Percentiles rank a stretch among this genome's conserved stretches.
phyloP scores from a whole-genome alignment of 1,140 invertebrate species.

The Leptestheria dahalacensis region DNA sequence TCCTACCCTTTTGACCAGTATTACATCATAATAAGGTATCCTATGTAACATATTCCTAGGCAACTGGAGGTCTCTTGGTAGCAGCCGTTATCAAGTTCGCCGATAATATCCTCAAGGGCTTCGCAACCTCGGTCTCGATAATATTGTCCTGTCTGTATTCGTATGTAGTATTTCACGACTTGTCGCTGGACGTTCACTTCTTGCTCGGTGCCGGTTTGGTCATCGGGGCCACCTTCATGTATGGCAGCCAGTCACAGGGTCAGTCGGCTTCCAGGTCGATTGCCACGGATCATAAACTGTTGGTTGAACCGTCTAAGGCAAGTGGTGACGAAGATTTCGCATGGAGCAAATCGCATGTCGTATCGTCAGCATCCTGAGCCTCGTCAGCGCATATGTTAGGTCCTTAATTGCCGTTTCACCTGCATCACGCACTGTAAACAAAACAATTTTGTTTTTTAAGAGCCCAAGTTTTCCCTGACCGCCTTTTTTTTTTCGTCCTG shows the following conservation, averaged over 20 bases:
- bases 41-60: constrained; percentile 17
- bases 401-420: too few species aligned
- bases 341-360: not conserved
- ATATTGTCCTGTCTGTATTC: constrained; percentile 41
- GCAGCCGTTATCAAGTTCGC: constrained; percentile 40
- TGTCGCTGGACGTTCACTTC: constrained; percentile 33
- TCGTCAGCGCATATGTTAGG: too few species aligned
- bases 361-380: too few species aligned
- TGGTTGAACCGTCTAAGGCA: not conserved
- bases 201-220: constrained; percentile 34
- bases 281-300: not conserved
- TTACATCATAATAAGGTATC: not conserved
- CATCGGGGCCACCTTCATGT: constrained; percentile 36
- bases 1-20: too few species aligned
- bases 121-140: constrained; percentile 39
- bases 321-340: not conserved
- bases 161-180: constrained; percentile 37
- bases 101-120: constrained; percentile 40
- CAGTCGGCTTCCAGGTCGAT: not conserved
- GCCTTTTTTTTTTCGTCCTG: too few species aligned
- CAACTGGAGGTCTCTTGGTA: constrained; percentile 26
- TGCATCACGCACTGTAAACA: too few species aligned
- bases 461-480: too few species aligned
- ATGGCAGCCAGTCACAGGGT: constrained; percentile 20
- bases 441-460: too few species aligned